phyloP scores from a whole-genome alignment of 2,888 invertebrate genomes.

The Lamproptera curius region DNA sequence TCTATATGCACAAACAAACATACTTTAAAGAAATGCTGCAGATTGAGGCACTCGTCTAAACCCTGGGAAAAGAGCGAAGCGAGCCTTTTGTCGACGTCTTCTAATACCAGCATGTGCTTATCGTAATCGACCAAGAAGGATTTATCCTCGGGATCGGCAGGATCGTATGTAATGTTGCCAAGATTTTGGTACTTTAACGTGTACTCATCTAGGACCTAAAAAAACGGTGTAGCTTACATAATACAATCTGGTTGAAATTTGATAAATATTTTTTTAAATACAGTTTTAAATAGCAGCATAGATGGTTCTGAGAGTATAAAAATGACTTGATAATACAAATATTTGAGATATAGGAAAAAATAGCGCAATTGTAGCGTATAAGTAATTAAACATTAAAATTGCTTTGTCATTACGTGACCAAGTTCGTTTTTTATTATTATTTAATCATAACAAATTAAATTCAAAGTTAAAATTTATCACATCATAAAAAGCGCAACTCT shows the following conservation, averaged over 20 bases:
- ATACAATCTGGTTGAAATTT: neutral
- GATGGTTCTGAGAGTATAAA: neutral
- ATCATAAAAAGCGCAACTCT: too few species aligned
- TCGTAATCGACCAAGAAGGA: slow-evolving; percentile 82
- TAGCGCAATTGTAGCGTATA: too few species aligned
- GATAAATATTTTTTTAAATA: neutral
- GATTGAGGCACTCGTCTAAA: slow-evolving; percentile 84
- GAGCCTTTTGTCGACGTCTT: slow-evolving; percentile 86
- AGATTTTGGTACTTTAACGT: slow-evolving; percentile 47
- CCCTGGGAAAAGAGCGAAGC: slow-evolving; percentile 89
- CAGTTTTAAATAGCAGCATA: neutral
- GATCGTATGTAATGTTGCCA: slow-evolving; percentile 83
- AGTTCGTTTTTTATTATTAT: too few species aligned
- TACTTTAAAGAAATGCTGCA: slow-evolving; percentile 68
- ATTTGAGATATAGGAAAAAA: neutral
- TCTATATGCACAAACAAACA: neutral
- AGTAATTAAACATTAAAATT: too few species aligned
- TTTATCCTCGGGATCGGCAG: slow-evolving; percentile 83
- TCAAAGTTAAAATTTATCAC: too few species aligned
- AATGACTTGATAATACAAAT: neutral
- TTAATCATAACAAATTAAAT: too few species aligned
- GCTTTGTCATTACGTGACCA: too few species aligned
- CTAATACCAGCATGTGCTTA: slow-evolving; percentile 79
- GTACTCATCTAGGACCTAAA: slow-evolving; percentile 60
- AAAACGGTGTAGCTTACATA: neutral